Conservation (phyloP, 2,113 vertebrate species). For the Chauna torquata region DNA sequence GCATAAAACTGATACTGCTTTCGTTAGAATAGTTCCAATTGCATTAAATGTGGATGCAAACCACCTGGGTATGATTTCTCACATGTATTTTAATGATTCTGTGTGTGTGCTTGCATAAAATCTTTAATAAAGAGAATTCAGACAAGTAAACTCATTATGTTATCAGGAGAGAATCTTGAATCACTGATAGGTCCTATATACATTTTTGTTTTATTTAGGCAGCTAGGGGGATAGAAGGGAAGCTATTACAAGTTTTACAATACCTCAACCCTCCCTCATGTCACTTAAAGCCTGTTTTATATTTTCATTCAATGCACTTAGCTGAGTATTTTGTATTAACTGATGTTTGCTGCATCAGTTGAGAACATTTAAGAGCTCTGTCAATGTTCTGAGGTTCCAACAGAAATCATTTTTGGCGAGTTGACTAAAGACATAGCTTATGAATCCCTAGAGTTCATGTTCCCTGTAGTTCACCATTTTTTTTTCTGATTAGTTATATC, state of each 20-base stretch:
- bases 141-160: neutral
- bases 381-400: neutral
- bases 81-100: neutral
- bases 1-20: neutral
- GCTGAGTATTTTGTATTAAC: neutral
- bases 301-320: neutral
- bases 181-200: neutral
- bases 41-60: neutral
- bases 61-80: slow-evolving; percentile 9
- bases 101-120: neutral
- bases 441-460: neutral
- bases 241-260: neutral
- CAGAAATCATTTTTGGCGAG: neutral
- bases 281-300: neutral
- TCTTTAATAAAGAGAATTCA: slow-evolving; percentile 15
- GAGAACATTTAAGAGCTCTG: neutral
- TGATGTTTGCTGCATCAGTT: neutral
- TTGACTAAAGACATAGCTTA: neutral
- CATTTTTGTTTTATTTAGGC: slow-evolving; percentile 1
- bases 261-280: neutral
- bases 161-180: neutral
- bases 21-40: neutral
- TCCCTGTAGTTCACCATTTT: neutral
- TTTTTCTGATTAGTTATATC: neutral
- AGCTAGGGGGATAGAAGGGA: neutral